phyloP scores from a whole-genome alignment of 2,797 vertebrate species.

The Enoplosus armatus region DNA sequence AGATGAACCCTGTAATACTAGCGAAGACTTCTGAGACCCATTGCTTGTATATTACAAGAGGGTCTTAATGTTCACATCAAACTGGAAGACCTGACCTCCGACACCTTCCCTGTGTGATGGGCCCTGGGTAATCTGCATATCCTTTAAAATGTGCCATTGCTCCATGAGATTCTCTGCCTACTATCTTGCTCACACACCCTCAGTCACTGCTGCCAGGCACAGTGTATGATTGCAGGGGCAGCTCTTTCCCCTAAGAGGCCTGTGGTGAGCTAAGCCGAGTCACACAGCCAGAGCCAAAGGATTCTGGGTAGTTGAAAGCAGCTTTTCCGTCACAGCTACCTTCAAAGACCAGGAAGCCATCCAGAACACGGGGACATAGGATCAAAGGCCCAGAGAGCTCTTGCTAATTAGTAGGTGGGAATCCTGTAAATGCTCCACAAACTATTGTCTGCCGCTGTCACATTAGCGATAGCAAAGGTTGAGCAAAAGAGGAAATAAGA shows the following conservation, averaged over 20 bases:
- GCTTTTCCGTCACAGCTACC: slow-evolving; percentile 74
- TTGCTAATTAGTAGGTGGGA: slow-evolving; percentile 80
- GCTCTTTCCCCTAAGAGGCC: slow-evolving; percentile 63
- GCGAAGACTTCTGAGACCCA: slow-evolving; percentile 7
- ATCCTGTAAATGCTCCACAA: slow-evolving; percentile 75
- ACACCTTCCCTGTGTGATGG: slow-evolving; percentile 16
- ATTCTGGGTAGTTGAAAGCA: slow-evolving; percentile 76
- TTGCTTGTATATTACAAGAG: slow-evolving; percentile 26
- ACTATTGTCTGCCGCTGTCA: slow-evolving; percentile 70
- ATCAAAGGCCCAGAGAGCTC: slow-evolving; percentile 78
- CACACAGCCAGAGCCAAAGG: slow-evolving; percentile 71
- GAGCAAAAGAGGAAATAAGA: slow-evolving; percentile 57
- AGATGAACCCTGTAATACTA: slow-evolving; percentile 17
- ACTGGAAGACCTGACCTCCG: slow-evolving; percentile 42
- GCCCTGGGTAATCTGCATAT: slow-evolving; percentile 30
- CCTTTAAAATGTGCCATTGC: slow-evolving; percentile 38
- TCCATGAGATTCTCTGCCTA: slow-evolving; percentile 31
- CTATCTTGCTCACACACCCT: slow-evolving; percentile 49
- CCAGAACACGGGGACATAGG: slow-evolving; percentile 69
- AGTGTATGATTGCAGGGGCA: slow-evolving; percentile 47
- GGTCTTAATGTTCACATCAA: slow-evolving; percentile 45
- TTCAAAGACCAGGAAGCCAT: slow-evolving; percentile 80
- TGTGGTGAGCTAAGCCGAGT: slow-evolving; percentile 69
- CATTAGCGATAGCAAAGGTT: slow-evolving; percentile 64
- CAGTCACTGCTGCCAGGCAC: slow-evolving; percentile 49